phyloP scores from a whole-genome alignment of 2,113 vertebrate species.

The Cisticola juncidis region DNA sequence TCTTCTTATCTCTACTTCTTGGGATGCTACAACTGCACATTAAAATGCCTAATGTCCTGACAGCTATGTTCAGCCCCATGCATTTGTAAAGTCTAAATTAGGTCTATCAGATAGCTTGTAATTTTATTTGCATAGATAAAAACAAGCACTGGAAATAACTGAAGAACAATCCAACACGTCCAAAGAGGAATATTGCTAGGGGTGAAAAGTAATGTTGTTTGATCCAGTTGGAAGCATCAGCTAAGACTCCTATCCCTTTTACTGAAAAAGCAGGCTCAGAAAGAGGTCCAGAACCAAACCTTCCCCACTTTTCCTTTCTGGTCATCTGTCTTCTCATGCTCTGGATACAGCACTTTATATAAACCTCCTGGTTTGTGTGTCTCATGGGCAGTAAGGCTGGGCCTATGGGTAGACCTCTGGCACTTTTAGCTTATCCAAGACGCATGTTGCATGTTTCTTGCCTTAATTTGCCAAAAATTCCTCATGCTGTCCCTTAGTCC shows the following conservation, averaged over 20 bases:
- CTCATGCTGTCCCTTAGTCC: not conserved
- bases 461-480: not conserved
- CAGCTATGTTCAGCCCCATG: not conserved
- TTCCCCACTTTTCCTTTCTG: not conserved
- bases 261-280: not conserved
- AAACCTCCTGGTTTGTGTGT: not conserved
- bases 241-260: not conserved
- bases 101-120: not conserved
- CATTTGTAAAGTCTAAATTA: conserved; percentile 7
- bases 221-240: not conserved
- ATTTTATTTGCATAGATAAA: not conserved
- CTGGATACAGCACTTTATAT: not conserved
- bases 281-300: not conserved
- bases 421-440: not conserved
- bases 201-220: not conserved
- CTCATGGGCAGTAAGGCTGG: not conserved
- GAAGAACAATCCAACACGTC: not conserved
- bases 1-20: not conserved
- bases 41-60: not conserved
- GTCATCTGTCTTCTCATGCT: not conserved
- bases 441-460: not conserved
- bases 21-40: not conserved
- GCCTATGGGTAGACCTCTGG: not conserved
- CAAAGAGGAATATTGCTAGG: not conserved
- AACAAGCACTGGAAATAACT: not conserved